Evolutionary conservation across 2,888 invertebrate genomes (phyloP), one percentile per base, ranked within the genome.

Genomic region (Cheilosia pagana): DNA sequence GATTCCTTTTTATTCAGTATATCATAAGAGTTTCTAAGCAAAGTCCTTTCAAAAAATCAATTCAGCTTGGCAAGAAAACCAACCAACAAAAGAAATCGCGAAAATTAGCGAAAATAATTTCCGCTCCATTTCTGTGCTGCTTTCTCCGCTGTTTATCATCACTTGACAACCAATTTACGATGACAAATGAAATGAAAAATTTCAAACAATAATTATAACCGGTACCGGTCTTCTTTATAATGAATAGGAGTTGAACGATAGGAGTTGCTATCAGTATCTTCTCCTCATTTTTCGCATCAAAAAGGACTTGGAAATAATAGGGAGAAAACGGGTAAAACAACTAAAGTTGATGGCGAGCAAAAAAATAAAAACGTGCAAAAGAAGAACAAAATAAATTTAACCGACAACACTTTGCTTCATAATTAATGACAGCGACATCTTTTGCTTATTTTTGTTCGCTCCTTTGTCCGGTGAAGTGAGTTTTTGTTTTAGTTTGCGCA

Each of bases 111-210:
- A 12, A 12, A 35, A 35, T 35, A 12, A 35, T 12, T 35, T 35
- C 35, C 35, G 35, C 35, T 23, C 50, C n/a, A 67, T 41, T 57
- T 60, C 3, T 28, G 31, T 14, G 16, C 14, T 14, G 12, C 12
- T 16, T 55, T 41, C 8, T 14, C 35, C 39, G 52, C 71, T 39
- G 70, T 59, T 50, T 71, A 57, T 71, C 71, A 59, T 50, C 59
- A 52, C 63, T 52, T 71, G 78, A 77, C 72, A 68, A 68, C 78
- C 78, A 83, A 83, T 83, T 83, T 74, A 70, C 72, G 74, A 78
- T 68, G 83, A 78, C 78, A 78, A 78, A 83, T 83, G 68, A 70
- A 78, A 83, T 83, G 83, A 83, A 83, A 83, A 83, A 83, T 78
- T 62, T 68, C 50, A 67, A 78, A 78, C 82, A 82, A 74, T 72